Evolutionary conservation across 1,140 invertebrate genomes (phyloP).

Genomic region (Cydia amplana): DNA sequence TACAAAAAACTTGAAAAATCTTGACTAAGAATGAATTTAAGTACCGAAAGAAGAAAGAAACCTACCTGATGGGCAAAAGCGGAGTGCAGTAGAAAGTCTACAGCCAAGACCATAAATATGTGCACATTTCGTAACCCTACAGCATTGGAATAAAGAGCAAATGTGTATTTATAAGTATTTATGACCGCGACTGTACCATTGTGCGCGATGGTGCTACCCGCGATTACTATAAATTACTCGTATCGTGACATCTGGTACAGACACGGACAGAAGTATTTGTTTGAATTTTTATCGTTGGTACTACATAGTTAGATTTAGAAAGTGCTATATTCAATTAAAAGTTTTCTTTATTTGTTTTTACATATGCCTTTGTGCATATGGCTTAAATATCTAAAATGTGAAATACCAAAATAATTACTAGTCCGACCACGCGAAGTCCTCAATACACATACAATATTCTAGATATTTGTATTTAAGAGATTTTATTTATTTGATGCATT

Average conservation of each 20-base stretch:
- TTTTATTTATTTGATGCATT: too few species aligned
- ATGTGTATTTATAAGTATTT: background rate
- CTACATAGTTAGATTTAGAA: too few species aligned
- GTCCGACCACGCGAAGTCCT: too few species aligned
- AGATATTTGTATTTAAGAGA: too few species aligned
- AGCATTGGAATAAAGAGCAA: background rate
- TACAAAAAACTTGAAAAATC: too few species aligned
- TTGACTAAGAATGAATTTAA: background rate
- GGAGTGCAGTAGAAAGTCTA: background rate
- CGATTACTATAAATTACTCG: constrained; percentile 23
- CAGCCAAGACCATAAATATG: background rate
- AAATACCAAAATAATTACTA: too few species aligned
- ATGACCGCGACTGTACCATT: background rate
- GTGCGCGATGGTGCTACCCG: background rate
- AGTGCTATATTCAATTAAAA: too few species aligned
- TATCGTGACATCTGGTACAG: constrained; percentile 16
- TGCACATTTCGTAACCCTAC: background rate
- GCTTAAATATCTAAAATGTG: too few species aligned
- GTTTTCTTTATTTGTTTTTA: too few species aligned
- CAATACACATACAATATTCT: too few species aligned
- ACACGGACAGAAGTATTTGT: background rate
- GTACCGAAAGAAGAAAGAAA: too few species aligned
- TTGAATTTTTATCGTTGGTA: background rate
- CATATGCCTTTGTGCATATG: background rate
- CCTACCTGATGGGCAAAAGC: background rate